Evolutionary conservation across 2,113 vertebrate species (phyloP).

Genomic region (Australoheros scitulus): DNA sequence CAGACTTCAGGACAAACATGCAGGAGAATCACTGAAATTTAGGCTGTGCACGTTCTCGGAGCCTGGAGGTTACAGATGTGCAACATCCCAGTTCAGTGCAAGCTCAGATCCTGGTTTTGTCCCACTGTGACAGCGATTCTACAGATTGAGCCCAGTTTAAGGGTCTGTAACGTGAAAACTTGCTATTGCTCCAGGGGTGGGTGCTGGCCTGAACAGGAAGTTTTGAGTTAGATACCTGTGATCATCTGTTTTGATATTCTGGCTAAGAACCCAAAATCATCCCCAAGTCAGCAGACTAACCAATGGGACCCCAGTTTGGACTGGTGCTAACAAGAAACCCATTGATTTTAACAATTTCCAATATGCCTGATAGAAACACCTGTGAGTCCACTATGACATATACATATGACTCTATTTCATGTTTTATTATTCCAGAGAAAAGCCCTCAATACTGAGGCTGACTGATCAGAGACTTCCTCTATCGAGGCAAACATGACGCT

Average conservation of each 20-base stretch:
- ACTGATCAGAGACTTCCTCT: neutral
- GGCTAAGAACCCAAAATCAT: fast-evolving
- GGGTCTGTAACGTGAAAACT: neutral
- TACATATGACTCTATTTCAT: neutral
- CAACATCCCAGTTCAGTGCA: neutral
- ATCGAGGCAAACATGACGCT: neutral
- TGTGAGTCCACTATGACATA: neutral
- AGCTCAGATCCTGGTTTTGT: neutral
- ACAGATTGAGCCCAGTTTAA: neutral
- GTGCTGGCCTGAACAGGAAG: neutral
- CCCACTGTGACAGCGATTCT: neutral
- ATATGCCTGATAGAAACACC: neutral
- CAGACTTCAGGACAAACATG: neutral
- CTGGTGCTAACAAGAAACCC: neutral
- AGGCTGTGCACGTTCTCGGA: too few relatives aligned
- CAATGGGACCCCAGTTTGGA: neutral
- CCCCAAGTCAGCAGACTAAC: neutral
- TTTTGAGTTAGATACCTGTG: neutral
- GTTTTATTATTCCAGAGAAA: neutral
- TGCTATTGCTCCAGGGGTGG: fast-evolving
- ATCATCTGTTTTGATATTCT: neutral
- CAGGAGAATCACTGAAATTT: neutral
- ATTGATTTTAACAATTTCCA: neutral
- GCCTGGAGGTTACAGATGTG: neutral
- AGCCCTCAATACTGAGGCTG: neutral